phyloP scores from a whole-genome alignment of 1,140 invertebrate genomes.

The Drosophila serrata region DNA sequence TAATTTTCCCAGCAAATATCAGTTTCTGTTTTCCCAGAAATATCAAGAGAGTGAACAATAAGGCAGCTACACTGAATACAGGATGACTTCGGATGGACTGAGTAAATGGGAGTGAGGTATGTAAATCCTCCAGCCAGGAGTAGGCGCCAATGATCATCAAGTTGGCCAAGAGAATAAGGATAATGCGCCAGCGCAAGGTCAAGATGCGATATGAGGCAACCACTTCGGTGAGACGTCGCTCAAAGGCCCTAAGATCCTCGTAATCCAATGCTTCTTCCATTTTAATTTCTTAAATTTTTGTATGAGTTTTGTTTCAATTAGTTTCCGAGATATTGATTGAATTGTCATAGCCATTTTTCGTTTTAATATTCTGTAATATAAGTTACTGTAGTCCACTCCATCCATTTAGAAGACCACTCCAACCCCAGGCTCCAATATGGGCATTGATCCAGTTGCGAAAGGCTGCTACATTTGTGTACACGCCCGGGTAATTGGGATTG shows the following conservation, averaged over 20 bases:
- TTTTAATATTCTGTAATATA: not conserved
- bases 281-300: too few relatives aligned
- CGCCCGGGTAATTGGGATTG: constrained; percentile 86
- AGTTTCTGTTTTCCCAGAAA: not conserved
- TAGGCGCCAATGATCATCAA: not conserved
- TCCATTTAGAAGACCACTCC: constrained; percentile 43
- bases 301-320: not conserved
- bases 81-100: not conserved
- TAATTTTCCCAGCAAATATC: not conserved
- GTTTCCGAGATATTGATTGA: not conserved
- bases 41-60: not conserved
- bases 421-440: constrained; percentile 66
- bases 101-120: not conserved
- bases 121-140: not conserved
- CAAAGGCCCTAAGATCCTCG: not conserved
- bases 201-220: not conserved
- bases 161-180: not conserved
- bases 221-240: constrained; percentile 4
- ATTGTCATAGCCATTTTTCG: not conserved
- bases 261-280: not conserved
- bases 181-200: not conserved
- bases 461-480: constrained; percentile 80
- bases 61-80: not conserved
- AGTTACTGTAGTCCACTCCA: constrained; percentile 64
- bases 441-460: constrained; percentile 77